A percentile compares a stretch with the other conserved stretches of the same genome.
These are phyloP conservation scores for Cinara cedri DNA, from an alignment of 2,888 invertebrate genomes.

Conservation along the genomic window DNA sequence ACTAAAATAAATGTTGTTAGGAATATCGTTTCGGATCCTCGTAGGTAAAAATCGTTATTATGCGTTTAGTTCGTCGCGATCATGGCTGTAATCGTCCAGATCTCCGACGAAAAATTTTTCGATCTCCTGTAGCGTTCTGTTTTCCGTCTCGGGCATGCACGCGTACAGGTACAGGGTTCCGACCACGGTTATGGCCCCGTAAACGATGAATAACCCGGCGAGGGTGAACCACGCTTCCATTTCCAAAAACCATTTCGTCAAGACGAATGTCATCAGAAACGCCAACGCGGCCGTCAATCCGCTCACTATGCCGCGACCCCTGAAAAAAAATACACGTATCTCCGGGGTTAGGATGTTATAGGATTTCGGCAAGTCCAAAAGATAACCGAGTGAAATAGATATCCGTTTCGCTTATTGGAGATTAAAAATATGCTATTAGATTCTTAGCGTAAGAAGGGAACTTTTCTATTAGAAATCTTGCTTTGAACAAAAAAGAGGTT, in stretches of 20 bases:
- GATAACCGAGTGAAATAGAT: too few species aligned
- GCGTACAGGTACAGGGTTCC: slow-evolving; percentile 73
- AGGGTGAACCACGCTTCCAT: slow-evolving; percentile 52
- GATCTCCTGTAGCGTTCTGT: slow-evolving; percentile 74
- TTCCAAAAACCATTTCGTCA: slow-evolving; percentile 65
- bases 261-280: slow-evolving; percentile 66
- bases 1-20: background rate
- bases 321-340: slow-evolving; percentile 60
- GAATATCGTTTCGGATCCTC: slow-evolving; percentile 26
- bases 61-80: background rate
- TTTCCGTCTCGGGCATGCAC: slow-evolving; percentile 81
- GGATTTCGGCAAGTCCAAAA: too few species aligned
- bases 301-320: slow-evolving; percentile 67
- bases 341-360: too few species aligned
- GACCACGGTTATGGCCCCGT: slow-evolving; percentile 64
- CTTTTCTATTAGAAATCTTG: too few species aligned
- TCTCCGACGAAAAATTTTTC: slow-evolving; percentile 64
- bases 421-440: too few species aligned
- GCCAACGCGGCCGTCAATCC: slow-evolving; percentile 67
- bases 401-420: too few species aligned
- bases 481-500: too few species aligned
- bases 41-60: background rate
- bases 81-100: background rate
- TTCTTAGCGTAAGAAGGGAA: too few species aligned
- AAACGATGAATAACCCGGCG: slow-evolving; percentile 60